Base-by-base conservation (phyloP, 2,797 vertebrate genomes). In the Phataginus tricuspis region DNA sequence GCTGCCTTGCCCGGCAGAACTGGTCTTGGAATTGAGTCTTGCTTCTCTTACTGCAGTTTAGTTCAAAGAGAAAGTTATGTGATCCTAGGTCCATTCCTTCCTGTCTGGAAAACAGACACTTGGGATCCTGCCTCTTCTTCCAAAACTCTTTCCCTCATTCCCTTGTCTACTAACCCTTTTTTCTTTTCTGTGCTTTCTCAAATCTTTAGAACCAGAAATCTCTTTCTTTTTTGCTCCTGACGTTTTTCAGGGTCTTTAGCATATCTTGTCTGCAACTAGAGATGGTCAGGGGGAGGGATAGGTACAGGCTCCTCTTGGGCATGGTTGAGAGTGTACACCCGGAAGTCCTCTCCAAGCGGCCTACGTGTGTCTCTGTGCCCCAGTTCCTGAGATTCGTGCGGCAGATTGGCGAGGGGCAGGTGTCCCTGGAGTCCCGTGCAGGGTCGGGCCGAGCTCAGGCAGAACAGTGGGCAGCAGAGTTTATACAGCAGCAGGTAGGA, bases 361-460 rank as follows among this genome's bases (percentile, higher is more conserved):
- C 98, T 87, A 49, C 97, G 97, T 98, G 95, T 99, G 97, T 99
- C 98, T 98, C 98, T 98, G 98, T 98, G 98, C 97, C 92, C 97
- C 99, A 99, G 99, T 99, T 99, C 99, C 99, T 99, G 99, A 99
- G 99, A 98, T 99, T 99, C 99, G 99, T 99, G 99, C 99, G 99
- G 99, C 99, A 99, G 99, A 99, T 99, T 99, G 99, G 99, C 98
- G 99, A 99, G 99, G 99, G 99, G 98, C 99, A 99, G 99, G 99
- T 99, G 98, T 99, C 99, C 99, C 99, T 99, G 99, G 99, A 99
- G 98, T 99, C 99, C 99, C 99, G 98, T 98, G 99, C 99, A 99
- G 99, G 99, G 99, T 99, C 99, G 98, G 99, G 99, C 98, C 99
- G 98, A 98, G 98, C 98, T 98, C 99, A 99, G 99, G 99, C 99